These are phyloP conservation scores for Sitta carolinensis DNA, from an alignment of 2,797 vertebrate species.

Conservation along the genomic window DNA sequence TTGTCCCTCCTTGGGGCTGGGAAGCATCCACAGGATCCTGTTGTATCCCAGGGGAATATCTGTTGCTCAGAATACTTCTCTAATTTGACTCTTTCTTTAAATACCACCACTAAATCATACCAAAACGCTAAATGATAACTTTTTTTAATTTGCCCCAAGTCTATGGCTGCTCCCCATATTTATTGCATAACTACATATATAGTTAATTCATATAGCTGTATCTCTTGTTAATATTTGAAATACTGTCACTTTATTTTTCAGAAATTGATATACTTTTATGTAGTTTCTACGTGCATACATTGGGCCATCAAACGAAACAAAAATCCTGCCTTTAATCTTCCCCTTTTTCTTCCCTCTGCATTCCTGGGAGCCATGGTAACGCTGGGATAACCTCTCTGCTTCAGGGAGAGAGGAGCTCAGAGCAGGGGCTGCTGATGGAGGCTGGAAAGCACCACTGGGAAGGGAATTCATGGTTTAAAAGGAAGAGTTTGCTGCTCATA, in stretches of 20 bases:
- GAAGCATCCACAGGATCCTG: not conserved
- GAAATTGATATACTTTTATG: not conserved
- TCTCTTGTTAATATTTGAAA: not conserved
- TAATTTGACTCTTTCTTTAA: not conserved
- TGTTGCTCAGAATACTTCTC: not conserved
- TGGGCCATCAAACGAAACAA: not conserved
- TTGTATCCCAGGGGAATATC: not conserved
- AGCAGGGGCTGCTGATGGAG: not conserved
- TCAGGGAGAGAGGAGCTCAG: not conserved
- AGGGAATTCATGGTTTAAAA: not conserved
- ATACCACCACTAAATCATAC: not conserved
- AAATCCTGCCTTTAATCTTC: not conserved
- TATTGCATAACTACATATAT: not conserved
- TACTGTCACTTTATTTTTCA: not conserved
- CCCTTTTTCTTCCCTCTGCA: not conserved
- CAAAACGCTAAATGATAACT: not conserved
- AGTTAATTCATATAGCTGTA: not conserved
- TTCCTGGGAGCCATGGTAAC: slow-evolving; percentile 50
- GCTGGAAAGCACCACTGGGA: not conserved
- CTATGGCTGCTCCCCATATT: not conserved
- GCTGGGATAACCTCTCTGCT: slow-evolving; percentile 10
- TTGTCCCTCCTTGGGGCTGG: not conserved
- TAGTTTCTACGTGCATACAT: not conserved
- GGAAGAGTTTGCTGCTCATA: not conserved
- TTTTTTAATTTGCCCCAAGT: not conserved